Evolutionary conservation across 2,797 vertebrate species (phyloP), one percentile per base, ranked within the genome.

Genomic region (Centroberyx gerrardi): DNA sequence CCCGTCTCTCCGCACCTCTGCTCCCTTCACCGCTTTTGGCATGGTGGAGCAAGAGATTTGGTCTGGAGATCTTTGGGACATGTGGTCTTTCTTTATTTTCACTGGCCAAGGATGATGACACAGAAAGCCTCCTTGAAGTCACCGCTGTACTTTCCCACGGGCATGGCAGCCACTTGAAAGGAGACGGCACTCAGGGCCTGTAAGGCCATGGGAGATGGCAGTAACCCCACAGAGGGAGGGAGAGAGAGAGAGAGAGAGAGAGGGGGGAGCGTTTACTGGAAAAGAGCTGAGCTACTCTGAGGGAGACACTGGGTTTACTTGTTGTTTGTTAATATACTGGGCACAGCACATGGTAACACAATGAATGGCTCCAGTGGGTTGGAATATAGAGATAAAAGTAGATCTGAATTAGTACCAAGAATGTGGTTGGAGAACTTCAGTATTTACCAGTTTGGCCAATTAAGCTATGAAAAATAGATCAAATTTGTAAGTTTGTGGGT

Each of bases 51-150:
- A 5, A 53, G 31, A 76, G 22, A 3, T 13, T 70, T 52, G 22
- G 44, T 68, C 54, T 65, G 17, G 62, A 74, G 62, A 70, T 68
- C 56, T 64, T 62, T 54, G 53, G 70, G 83, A 68, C 76, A 46
- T 78, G 44, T 74, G 62, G 71, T 63, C 17, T 83, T 74, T 80
- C 67, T 85, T 88, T 81, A 72, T 88, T 90, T 87, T 83, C 56
- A 58, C 64, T 78, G 76, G 74, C 76, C 71, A 52, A 54, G 77
- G 62, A 61, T 22, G 68, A 80, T 80, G 81, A 77, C 62, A 82
- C 31, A 56, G 61, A 82, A 80, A 80, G 68, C 56, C 12, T n/a
- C 63, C 70, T 62, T 69, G 42, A 79, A 76, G 83, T 82, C 78
- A 72, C 70, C 69, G 56, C 65, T 73, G 52, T 82, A 27, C 59